Percentiles rank a stretch among this genome's conserved stretches.
phyloP scores from a whole-genome alignment of 2,888 invertebrate species.

The Sthenelais limicola region DNA sequence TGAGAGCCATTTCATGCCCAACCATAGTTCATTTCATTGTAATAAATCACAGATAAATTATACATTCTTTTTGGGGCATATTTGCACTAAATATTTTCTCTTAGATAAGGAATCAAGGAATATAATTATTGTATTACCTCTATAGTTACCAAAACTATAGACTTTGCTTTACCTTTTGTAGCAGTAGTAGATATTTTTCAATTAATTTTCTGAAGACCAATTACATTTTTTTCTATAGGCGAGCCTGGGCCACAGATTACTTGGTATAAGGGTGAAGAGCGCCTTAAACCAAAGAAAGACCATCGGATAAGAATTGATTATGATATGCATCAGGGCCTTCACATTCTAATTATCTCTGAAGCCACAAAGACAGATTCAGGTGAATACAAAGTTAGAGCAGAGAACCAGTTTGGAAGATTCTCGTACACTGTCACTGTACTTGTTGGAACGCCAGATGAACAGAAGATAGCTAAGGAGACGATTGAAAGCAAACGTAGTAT shows the following conservation, averaged over 20 bases:
- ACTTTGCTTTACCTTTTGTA: too few species aligned
- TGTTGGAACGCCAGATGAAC: conserved; percentile 2
- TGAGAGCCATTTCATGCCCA: too few species aligned
- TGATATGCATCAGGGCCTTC: conserved; percentile 16
- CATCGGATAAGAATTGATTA: conserved; percentile 7
- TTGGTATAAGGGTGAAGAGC: conserved; percentile 63
- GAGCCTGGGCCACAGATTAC: conserved; percentile 56
- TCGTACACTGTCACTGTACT: conserved; percentile 28
- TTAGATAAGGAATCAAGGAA: too few species aligned
- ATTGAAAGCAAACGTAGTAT: conserved; percentile 5
- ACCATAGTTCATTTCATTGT: too few species aligned
- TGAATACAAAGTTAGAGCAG: conserved; percentile 40
- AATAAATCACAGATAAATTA: too few species aligned
- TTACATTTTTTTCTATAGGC: conserved; percentile 19
- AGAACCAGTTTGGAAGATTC: background rate
- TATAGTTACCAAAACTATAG: too few species aligned
- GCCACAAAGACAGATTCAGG: conserved; percentile 44
- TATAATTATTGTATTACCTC: too few species aligned
- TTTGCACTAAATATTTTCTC: too few species aligned
- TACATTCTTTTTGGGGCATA: too few species aligned
- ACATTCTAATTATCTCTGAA: conserved; percentile 36
- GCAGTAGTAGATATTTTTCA: too few species aligned
- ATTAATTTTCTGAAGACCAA: too few species aligned
- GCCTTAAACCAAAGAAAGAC: conserved; percentile 48
- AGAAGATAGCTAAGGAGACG: background rate